These are phyloP conservation scores for Platichthys flesus DNA, from an alignment of 2,113 vertebrate genomes.

Conservation along the genomic window DNA sequence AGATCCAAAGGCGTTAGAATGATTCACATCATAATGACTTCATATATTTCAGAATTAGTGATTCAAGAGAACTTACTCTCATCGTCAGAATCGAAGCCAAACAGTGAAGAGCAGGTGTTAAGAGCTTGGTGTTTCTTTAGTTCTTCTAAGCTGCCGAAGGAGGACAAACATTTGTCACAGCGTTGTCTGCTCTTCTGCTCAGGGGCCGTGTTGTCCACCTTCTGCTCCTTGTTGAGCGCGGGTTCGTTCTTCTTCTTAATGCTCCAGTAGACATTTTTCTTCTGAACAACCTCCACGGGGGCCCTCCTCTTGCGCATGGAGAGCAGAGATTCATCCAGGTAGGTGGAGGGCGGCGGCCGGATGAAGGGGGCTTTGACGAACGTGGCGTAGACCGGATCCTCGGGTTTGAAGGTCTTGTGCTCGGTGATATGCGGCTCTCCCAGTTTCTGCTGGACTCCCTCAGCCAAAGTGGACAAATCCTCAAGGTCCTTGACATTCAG, in stretches of 20 bases:
- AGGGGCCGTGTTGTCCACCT: conserved; percentile 5
- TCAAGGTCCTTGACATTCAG: conserved; percentile 54
- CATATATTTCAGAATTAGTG: neutral
- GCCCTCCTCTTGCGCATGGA: conserved; percentile 96
- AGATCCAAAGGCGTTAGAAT: neutral
- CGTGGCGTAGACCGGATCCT: conserved; percentile 60
- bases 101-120: conserved; percentile 95
- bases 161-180: conserved; percentile 94
- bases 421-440: conserved; percentile 82
- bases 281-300: conserved; percentile 67
- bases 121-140: conserved; percentile 91
- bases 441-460: conserved; percentile 73
- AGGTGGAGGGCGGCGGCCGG: conserved; percentile 91
- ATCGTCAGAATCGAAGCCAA: conserved; percentile 98
- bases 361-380: conserved; percentile 82
- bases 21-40: neutral
- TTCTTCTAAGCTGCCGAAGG: conserved; percentile 90
- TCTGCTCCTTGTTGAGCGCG: conserved; percentile 32
- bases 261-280: conserved; percentile 79
- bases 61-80: conserved; percentile 88
- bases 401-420: conserved; percentile 77
- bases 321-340: conserved; percentile 92
- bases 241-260: conserved; percentile 43
- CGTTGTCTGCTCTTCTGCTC: conserved; percentile 82
- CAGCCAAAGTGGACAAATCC: conserved; percentile 41